Conservation (phyloP, 1,140 invertebrate genomes). For the Heliconius himera region DNA sequence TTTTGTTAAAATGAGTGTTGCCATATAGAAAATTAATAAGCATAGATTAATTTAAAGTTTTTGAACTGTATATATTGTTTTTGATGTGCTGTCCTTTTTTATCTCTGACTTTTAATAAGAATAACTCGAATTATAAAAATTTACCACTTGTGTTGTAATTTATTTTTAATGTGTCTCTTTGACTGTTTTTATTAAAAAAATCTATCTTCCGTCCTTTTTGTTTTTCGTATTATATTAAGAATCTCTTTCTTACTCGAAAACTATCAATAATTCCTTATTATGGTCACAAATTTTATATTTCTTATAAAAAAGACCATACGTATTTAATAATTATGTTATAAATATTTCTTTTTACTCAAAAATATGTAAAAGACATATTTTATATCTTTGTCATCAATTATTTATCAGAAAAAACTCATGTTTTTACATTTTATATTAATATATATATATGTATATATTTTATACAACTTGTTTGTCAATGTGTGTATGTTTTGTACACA, state of each 20-base stretch:
- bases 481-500: not conserved
- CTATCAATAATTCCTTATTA: not conserved
- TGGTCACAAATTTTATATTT: conserved; percentile 2
- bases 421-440: conserved; percentile 2
- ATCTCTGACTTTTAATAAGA: not conserved
- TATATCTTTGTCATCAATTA: not conserved
- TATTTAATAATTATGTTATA: not conserved
- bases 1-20: conserved; percentile 2
- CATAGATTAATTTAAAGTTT: not conserved
- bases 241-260: not conserved
- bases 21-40: not conserved
- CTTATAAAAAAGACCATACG: not conserved
- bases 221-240: not conserved
- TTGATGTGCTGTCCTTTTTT: conserved; percentile 17
- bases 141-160: conserved; percentile 4
- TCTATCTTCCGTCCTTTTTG: not conserved
- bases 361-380: not conserved
- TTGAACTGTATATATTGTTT: conserved; percentile 22
- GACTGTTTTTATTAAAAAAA: not conserved
- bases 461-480: conserved; percentile 1
- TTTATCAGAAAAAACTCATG: not conserved
- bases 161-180: not conserved
- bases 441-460: conserved; percentile 9
- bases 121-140: conserved; percentile 19
- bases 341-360: not conserved